A percentile compares a stretch with the other conserved stretches of the same genome.
Evolutionary conservation across 2,888 invertebrate genomes (phyloP).

Genomic region (Rhamnusium bicolor): DNA sequence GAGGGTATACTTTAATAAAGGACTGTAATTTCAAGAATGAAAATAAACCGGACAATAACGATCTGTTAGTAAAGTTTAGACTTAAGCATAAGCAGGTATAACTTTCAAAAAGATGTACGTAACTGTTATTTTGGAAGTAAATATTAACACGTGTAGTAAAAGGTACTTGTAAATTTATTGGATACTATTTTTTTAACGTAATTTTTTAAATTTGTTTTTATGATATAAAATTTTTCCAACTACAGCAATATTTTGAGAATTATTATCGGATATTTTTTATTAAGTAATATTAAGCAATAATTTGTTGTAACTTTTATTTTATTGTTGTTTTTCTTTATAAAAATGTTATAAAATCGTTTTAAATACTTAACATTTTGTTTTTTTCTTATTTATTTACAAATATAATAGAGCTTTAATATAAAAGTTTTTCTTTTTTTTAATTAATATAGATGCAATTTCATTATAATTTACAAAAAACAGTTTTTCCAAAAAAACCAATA

Average conservation of each 20-base stretch:
- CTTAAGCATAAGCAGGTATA: slow-evolving; percentile 43
- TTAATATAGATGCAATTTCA: neutral
- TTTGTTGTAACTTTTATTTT: slow-evolving; percentile 8
- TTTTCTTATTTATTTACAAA: slow-evolving; percentile 28
- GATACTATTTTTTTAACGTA: slow-evolving; percentile 20
- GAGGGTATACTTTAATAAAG: slow-evolving; percentile 91
- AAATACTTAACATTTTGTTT: slow-evolving; percentile 3
- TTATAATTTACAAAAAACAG: slow-evolving; percentile 10
- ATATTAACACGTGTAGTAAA: neutral
- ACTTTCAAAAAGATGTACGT: slow-evolving; percentile 49
- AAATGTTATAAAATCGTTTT: slow-evolving; percentile 3
- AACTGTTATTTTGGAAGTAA: neutral
- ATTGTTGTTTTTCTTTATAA: slow-evolving; percentile 2
- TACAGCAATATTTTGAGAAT: slow-evolving; percentile 28
- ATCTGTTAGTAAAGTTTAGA: slow-evolving; percentile 15
- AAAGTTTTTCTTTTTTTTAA: slow-evolving; percentile 25
- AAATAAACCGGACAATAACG: slow-evolving; percentile 17
- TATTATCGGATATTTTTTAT: slow-evolving; percentile 7
- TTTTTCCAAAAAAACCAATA: slow-evolving; percentile 40
- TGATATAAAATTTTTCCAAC: neutral
- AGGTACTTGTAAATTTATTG: neutral
- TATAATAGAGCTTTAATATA: slow-evolving; percentile 31
- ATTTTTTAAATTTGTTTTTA: neutral
- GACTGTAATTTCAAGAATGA: slow-evolving; percentile 78
- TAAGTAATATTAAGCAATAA: slow-evolving; percentile 22